These are phyloP conservation scores for Chelonia mydas DNA, from an alignment of 2,797 vertebrate genomes.

Conservation along the genomic window DNA sequence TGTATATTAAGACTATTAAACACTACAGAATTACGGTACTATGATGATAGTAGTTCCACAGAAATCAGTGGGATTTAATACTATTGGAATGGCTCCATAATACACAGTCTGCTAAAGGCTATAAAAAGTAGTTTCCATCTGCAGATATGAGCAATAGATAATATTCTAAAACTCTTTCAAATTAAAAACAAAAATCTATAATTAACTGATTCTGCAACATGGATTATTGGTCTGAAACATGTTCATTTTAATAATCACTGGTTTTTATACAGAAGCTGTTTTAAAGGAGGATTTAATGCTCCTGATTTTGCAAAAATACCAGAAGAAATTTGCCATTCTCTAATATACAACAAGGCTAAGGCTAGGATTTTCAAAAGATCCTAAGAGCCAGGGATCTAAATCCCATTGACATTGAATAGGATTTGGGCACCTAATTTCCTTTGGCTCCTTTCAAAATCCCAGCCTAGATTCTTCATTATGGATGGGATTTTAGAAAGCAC, in stretches of 20 bases:
- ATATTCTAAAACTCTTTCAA: not conserved
- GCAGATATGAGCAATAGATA: not conserved
- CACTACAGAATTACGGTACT: conserved; percentile 16
- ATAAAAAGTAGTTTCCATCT: not conserved
- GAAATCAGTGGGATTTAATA: not conserved
- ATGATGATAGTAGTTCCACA: not conserved
- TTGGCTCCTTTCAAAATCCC: not conserved
- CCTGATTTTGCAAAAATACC: not conserved
- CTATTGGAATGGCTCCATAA: not conserved
- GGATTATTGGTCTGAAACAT: not conserved
- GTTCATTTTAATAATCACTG: not conserved
- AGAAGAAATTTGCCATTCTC: not conserved
- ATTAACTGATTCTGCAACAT: not conserved
- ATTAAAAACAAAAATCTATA: not conserved
- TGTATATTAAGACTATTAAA: conserved; percentile 26
- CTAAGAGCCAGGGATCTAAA: not conserved
- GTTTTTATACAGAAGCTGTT: not conserved
- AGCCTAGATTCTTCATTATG: not conserved
- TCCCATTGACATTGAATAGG: not conserved
- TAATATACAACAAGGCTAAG: not conserved
- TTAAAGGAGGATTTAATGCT: conserved; percentile 9
- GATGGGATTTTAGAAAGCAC: not conserved
- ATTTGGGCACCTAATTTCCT: not conserved
- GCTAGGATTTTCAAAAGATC: not conserved
- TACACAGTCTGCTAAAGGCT: not conserved